Base-by-base conservation (phyloP, 1,140 invertebrate genomes). In the Musca domestica region DNA sequence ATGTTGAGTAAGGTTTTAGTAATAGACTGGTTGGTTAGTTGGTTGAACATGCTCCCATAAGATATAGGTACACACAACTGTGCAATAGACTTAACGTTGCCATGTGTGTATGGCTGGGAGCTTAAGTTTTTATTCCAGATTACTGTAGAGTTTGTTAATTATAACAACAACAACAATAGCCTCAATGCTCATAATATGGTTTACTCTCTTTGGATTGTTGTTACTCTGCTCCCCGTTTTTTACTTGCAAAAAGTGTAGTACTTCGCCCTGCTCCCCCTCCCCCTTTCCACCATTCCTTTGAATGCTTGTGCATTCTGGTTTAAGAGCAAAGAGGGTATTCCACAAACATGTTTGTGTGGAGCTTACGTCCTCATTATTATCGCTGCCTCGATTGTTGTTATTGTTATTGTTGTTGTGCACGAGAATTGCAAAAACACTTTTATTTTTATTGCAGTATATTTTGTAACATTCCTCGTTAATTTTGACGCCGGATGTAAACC, bases 371-470 rank as follows among this genome's bases (percentile, higher is more conserved):
- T 67, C 46, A 41, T 63, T 23, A 22, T 22, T 58, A 58, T 22
- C 27, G 10, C 34, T 23, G 19, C 66, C 48, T 47, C 49, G 19
- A 52, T 25, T 64, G 25, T 54, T 52, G 23, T 41, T 70, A 51
- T 66, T 67, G 30, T 69, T 71, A 49, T 69, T 61, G 27, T 30
- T 61, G 27, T 61, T 34, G 56, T 19, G 25, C 19, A 61, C 27
- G 25, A 56, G 20, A 68, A 27, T 67, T 69, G 69, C 69, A 73
- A 70, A 72, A 72, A 66, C 67, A 76, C 76, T 77, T 74, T 77
- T 77, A 74, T 76, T 77, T 77, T 78, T 77, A 75, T 75, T 76
- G 71, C 70, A 71, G 66, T 64, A 63, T 67, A 68, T 70, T 72
- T 72, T 69, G 67, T 70, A 56, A 52, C 48, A 64, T 64, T 66